These are phyloP conservation scores for Petrocephalus microphthalmus DNA, from an alignment of 2,113 vertebrate genomes.

Conservation along the genomic window DNA sequence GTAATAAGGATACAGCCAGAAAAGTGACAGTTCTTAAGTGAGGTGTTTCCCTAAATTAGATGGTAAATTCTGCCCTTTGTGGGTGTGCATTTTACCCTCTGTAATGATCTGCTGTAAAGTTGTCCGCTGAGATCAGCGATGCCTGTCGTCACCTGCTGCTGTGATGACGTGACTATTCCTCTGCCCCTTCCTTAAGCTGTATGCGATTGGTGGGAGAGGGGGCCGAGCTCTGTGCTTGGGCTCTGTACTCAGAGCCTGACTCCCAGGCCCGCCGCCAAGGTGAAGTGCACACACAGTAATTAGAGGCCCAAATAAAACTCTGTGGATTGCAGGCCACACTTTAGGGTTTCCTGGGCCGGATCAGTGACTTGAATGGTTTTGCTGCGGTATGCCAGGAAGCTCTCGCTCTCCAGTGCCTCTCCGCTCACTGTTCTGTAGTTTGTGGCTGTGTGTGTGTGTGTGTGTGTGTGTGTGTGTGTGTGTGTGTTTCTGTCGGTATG, in stretches of 20 bases:
- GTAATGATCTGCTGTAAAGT: too few relatives aligned
- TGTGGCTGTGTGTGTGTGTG: not conserved
- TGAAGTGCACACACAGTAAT: constrained; percentile 48
- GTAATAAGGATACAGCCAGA: too few relatives aligned
- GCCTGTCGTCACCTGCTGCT: too few relatives aligned
- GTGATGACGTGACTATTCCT: too few relatives aligned
- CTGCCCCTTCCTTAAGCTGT: not conserved
- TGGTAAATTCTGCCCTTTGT: too few relatives aligned
- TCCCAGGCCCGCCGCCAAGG: constrained; percentile 38
- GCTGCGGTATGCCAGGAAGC: constrained; percentile 20
- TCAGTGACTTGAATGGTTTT: constrained; percentile 6
- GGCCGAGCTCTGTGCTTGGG: not conserved
- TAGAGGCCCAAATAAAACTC: constrained; percentile 49
- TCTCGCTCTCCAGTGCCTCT: not conserved
- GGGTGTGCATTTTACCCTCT: too few relatives aligned
- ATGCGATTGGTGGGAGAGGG: not conserved
- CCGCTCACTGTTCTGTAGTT: not conserved
- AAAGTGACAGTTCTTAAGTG: too few relatives aligned
- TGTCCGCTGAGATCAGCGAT: too few relatives aligned
- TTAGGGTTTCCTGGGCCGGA: constrained; percentile 26
- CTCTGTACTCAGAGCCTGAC: constrained; percentile 20
- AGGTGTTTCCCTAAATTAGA: too few relatives aligned
- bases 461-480: not conserved
- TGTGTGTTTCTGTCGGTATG: constrained; percentile 14
- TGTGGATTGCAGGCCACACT: constrained; percentile 41